Base-by-base conservation (phyloP, 2,888 invertebrate species). In the Nezara viridula region DNA sequence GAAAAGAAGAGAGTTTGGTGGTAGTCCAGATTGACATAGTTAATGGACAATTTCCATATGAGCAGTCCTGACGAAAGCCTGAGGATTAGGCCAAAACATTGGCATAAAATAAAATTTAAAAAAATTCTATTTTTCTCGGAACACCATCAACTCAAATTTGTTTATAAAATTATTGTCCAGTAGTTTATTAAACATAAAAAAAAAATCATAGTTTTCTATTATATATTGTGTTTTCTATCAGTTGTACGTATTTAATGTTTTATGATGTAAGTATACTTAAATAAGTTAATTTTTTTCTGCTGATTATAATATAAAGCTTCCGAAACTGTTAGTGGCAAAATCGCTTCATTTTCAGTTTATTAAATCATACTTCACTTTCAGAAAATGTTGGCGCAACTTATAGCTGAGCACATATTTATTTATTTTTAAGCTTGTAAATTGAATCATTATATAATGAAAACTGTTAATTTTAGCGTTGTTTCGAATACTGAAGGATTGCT, bases 401-500 rank as follows among this genome's bases (percentile, higher is more conserved):
- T 37, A 37, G 16, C 32, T 1, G 37, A 73, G 66, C 19, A 4
- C 19, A 37, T 37, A 73, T 1, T 37, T 19, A 7, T 37, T 12
- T 37, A 73, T 73, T 73, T 37, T 73, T 21, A 73, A 73, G 21
- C 6, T 60, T 60, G 14, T 73, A 37, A 73, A 37, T 37, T 73
- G 27, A 73, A 37, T 32, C 16, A 0, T 60, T 4, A 0, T 2
- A n/a, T n/a, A 10, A 55, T 55, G 55, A 55, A 55, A 27, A 27
- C 27, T 3, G 0, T 32, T 60, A 27, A 32, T 60, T 60, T 73
- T 73, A 37, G 16, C 32, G 21, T 21, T 66, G 5, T 2, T 66
- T 32, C n/a, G n/a, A 60, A 60, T 66, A 24, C 19, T 19, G 66
- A 66, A 66, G 66, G 66, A 66, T 66, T 32, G 66, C 66, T 66